Evolutionary conservation across 1,140 invertebrate species (phyloP).

Genomic region (Eufriesea mexicana): DNA sequence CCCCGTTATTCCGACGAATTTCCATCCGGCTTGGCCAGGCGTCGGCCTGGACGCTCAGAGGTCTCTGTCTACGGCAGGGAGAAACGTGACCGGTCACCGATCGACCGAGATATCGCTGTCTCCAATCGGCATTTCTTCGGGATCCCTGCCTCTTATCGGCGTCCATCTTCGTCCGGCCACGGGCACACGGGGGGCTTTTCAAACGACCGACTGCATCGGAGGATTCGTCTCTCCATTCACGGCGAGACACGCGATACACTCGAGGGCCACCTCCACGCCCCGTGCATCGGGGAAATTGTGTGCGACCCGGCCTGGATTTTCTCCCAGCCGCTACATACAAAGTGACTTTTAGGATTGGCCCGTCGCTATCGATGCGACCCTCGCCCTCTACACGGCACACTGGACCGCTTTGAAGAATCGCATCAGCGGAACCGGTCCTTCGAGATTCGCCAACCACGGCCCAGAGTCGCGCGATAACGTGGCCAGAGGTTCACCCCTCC

Average conservation of each 20-base stretch:
- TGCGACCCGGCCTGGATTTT: slow-evolving; percentile 17
- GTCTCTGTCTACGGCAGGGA: slow-evolving; percentile 27
- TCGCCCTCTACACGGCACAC: background rate
- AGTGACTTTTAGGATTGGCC: slow-evolving; percentile 40
- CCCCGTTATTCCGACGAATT: slow-evolving; percentile 53
- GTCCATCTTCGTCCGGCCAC: slow-evolving; percentile 50
- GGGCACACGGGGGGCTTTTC: slow-evolving; percentile 44
- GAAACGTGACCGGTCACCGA: slow-evolving; percentile 65
- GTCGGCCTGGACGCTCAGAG: background rate
- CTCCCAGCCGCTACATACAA: slow-evolving; percentile 22
- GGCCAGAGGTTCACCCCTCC: background rate
- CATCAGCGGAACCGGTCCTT: background rate
- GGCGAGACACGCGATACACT: slow-evolving; percentile 46
- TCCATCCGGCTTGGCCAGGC: slow-evolving; percentile 4
- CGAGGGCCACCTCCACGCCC: background rate
- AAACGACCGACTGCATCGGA: slow-evolving; percentile 52
- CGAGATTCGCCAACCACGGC: background rate
- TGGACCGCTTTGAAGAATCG: slow-evolving; percentile 29
- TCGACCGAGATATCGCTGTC: slow-evolving; percentile 57
- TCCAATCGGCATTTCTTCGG: slow-evolving; percentile 60
- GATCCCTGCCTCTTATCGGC: slow-evolving; percentile 49
- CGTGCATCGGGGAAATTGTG: slow-evolving; percentile 38
- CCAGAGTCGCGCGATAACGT: background rate
- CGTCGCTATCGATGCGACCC: slow-evolving; percentile 19
- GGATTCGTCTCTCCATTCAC: slow-evolving; percentile 60